A percentile compares a stretch with the other conserved stretches of the same genome.
Evolutionary conservation across 2,113 vertebrate genomes (phyloP).

Genomic region (Sphyrna mokarran): DNA sequence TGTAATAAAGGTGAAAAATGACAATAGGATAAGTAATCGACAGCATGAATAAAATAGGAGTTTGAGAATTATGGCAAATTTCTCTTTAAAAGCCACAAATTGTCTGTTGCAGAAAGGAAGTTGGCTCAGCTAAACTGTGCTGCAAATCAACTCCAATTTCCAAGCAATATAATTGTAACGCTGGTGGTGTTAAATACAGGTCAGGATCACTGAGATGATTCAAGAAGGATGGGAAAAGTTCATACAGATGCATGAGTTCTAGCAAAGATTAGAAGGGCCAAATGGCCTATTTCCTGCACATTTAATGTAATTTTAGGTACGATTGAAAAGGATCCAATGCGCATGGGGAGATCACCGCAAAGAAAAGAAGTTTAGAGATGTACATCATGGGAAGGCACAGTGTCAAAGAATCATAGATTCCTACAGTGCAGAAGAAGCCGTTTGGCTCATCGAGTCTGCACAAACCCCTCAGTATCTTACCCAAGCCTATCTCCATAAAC

Average conservation of each 20-base stretch:
- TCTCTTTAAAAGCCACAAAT: background rate
- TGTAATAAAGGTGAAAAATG: background rate
- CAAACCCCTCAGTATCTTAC: too few relatives aligned
- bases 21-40: background rate
- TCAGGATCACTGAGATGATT: background rate
- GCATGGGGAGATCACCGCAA: background rate
- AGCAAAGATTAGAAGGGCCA: background rate
- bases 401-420: background rate
- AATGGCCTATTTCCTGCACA: too few relatives aligned
- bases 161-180: background rate
- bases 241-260: background rate
- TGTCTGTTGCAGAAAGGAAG: background rate
- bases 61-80: background rate
- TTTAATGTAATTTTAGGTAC: background rate
- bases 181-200: background rate
- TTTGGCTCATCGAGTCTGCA: too few relatives aligned
- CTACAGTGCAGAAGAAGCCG: background rate
- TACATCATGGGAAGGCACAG: background rate
- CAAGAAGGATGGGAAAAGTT: background rate
- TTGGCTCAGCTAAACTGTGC: background rate
- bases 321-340: background rate
- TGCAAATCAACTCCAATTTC: background rate
- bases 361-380: too few relatives aligned
- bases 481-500: too few relatives aligned
- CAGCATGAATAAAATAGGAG: background rate